Evolutionary conservation across 2,113 vertebrate genomes (phyloP).

Genomic region (Calonectris borealis): DNA sequence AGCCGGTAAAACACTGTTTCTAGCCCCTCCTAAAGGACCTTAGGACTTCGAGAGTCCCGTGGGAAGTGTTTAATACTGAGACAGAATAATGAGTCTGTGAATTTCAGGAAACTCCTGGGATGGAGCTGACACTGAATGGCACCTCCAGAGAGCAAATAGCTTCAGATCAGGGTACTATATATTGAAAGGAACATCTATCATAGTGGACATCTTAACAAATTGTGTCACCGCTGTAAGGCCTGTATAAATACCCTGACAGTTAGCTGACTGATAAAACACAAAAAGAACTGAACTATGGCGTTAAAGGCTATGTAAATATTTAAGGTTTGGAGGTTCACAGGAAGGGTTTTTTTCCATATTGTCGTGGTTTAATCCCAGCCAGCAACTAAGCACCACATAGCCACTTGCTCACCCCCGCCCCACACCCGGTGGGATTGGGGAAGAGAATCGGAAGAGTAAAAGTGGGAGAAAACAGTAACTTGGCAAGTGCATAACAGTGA

Average conservation of each 20-base stretch:
- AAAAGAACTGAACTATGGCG: neutral
- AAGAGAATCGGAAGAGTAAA: no score
- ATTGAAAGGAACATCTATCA: neutral
- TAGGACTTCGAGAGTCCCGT: neutral
- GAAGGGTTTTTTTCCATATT: rapidly evolving
- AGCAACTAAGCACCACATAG: no score
- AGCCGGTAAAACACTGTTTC: neutral
- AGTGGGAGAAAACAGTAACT: no score
- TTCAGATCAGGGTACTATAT: neutral
- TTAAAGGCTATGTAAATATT: neutral
- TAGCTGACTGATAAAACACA: neutral
- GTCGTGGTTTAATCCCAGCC: no score
- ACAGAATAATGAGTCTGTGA: neutral
- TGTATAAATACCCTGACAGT: neutral
- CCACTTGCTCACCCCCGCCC: no score
- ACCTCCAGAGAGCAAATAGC: neutral
- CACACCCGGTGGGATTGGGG: no score
- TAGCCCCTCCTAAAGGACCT: neutral
- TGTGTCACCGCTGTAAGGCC: neutral
- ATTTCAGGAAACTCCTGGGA: neutral
- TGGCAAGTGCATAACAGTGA: no score
- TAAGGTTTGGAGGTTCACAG: neutral
- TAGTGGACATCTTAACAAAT: neutral
- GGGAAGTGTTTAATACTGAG: neutral
- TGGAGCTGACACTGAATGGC: neutral